A percentile compares a stretch with the other conserved stretches of the same genome.
Conservation (phyloP, 2,888 invertebrate species). For the Lithosia quadra region DNA sequence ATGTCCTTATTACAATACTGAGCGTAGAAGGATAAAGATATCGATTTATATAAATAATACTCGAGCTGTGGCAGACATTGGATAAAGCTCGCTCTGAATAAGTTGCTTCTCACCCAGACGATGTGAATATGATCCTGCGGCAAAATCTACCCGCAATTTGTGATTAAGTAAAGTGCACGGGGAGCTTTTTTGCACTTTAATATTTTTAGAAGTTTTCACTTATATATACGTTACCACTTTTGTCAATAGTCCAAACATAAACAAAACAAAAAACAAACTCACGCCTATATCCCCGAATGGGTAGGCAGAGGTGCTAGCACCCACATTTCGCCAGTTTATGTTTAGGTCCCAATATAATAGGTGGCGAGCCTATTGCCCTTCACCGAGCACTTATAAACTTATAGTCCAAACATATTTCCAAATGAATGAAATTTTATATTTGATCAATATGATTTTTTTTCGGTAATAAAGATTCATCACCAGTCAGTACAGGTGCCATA, state of each 20-base stretch:
- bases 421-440: too few relatives aligned
- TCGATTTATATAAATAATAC: constrained; percentile 57
- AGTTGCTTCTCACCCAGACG: constrained; percentile 23
- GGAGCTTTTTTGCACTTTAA: constrained; percentile 4
- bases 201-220: too few relatives aligned
- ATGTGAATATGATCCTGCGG: constrained; percentile 10
- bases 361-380: too few relatives aligned
- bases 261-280: too few relatives aligned
- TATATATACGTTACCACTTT: too few relatives aligned
- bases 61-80: constrained; percentile 34
- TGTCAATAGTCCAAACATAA: too few relatives aligned
- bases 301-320: too few relatives aligned
- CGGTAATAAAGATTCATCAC: background rate
- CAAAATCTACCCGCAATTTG: background rate
- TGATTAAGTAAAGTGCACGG: background rate
- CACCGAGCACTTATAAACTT: too few relatives aligned
- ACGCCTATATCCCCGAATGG: too few relatives aligned
- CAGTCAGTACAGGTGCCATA: background rate
- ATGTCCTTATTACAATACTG: constrained; percentile 38
- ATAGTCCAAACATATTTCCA: too few relatives aligned
- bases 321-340: too few relatives aligned
- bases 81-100: constrained; percentile 45
- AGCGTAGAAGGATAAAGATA: constrained; percentile 57
- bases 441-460: background rate
- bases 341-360: too few relatives aligned